Conservation (phyloP, 2,113 vertebrate genomes). For the Tor tambroides region DNA sequence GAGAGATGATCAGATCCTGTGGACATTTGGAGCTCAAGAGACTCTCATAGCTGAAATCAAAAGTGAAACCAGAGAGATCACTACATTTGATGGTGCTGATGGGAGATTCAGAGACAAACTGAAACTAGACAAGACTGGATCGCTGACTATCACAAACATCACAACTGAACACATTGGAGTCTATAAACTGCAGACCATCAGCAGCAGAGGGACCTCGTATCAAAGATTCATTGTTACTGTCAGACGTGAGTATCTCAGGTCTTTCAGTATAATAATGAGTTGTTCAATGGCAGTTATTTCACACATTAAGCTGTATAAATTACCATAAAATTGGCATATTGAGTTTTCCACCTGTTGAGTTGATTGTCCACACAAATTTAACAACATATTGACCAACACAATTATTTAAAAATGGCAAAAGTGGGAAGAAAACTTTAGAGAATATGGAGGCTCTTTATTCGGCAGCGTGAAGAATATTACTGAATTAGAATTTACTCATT, state of each 20-base stretch:
- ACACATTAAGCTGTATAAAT: background rate
- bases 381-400: too few relatives aligned
- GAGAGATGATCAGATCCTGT: background rate
- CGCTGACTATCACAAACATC: background rate
- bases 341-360: background rate
- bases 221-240: background rate
- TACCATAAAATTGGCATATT: background rate
- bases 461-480: too few relatives aligned
- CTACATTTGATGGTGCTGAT: background rate
- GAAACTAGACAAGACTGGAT: background rate
- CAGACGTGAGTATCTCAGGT: background rate
- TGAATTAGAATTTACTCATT: too few relatives aligned
- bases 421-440: too few relatives aligned
- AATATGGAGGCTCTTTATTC: too few relatives aligned
- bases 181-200: background rate
- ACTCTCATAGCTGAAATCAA: background rate
- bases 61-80: background rate
- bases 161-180: background rate
- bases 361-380: background rate
- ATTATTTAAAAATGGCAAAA: too few relatives aligned
- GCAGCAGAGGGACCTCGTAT: background rate
- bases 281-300: background rate
- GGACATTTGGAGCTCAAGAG: background rate
- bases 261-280: background rate
- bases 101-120: constrained; percentile 1